Percentiles rank a stretch among this genome's conserved stretches.
phyloP scores from a whole-genome alignment of 2,797 vertebrate genomes.

The Semotilus atromaculatus region DNA sequence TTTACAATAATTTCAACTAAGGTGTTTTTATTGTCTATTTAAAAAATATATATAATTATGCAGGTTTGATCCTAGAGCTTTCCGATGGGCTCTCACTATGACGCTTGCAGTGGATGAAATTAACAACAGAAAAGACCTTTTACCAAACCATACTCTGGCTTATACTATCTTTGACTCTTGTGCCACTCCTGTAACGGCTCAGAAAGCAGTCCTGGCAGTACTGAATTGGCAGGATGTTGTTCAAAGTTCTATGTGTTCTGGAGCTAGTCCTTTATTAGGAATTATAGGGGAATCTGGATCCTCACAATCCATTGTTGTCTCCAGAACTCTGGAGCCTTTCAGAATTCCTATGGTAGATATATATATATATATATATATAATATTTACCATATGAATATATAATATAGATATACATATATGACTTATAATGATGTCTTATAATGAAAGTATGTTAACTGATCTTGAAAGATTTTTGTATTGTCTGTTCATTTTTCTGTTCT shows the following conservation, averaged over 20 bases:
- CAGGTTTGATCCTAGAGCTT: conserved; percentile 66
- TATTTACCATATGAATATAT: no score
- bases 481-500: not conserved
- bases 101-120: conserved; percentile 65
- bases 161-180: conserved; percentile 68
- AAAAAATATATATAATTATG: no score
- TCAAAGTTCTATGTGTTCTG: conserved; percentile 51
- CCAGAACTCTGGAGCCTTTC: conserved; percentile 65
- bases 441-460: not conserved
- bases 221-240: conserved; percentile 58
- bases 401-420: no score
- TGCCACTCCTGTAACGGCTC: conserved; percentile 62
- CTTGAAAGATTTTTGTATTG: not conserved
- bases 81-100: conserved; percentile 66
- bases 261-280: conserved; percentile 51
- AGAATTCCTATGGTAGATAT: conserved; percentile 65
- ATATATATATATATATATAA: no score
- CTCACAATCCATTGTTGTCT: conserved; percentile 65
- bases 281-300: conserved; percentile 67
- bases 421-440: not conserved
- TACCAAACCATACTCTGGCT: conserved; percentile 63
- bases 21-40: not conserved
- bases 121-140: conserved; percentile 59
- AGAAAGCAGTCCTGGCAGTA: conserved; percentile 59
- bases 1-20: not conserved